These are phyloP conservation scores for Hypolimnas misippus DNA, from an alignment of 2,888 invertebrate species.

Conservation along the genomic window DNA sequence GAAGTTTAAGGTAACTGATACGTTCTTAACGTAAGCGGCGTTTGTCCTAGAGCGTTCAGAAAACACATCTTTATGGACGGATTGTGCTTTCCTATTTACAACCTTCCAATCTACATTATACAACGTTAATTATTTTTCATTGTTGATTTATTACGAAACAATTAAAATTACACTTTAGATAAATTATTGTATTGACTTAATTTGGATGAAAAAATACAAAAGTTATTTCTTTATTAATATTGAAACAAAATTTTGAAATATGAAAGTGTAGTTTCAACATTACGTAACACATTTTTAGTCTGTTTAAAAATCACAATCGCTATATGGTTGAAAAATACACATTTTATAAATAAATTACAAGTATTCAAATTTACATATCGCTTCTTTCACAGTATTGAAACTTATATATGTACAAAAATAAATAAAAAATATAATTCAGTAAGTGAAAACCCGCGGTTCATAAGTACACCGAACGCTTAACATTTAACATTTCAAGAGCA, in stretches of 20 bases:
- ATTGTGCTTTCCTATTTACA: conserved; percentile 56
- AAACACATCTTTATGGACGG: conserved; percentile 68
- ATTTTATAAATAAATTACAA: neutral
- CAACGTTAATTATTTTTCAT: neutral
- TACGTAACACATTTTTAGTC: neutral
- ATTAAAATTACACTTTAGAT: conserved; percentile 3
- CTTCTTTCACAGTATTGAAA: neutral
- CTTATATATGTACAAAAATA: conserved; percentile 11
- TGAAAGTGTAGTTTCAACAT: neutral
- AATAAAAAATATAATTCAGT: conserved; percentile 9
- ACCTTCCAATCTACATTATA: neutral
- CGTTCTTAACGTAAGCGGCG: conserved; percentile 12
- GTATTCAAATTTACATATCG: neutral
- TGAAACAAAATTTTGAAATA: neutral
- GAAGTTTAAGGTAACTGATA: neutral
- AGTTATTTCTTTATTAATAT: too few relatives aligned
- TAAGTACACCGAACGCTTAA: conserved; percentile 40
- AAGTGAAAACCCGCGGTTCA: conserved; percentile 33
- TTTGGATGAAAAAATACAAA: too few relatives aligned
- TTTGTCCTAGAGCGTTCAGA: conserved; percentile 36
- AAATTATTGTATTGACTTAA: too few relatives aligned
- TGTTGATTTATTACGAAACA: neutral
- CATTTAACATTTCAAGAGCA: conserved; percentile 24
- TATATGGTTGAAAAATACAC: neutral
- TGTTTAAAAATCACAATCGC: neutral